Evolutionary conservation across 2,797 vertebrate genomes (phyloP).

Genomic region (Macrochelys suwanniensis): DNA sequence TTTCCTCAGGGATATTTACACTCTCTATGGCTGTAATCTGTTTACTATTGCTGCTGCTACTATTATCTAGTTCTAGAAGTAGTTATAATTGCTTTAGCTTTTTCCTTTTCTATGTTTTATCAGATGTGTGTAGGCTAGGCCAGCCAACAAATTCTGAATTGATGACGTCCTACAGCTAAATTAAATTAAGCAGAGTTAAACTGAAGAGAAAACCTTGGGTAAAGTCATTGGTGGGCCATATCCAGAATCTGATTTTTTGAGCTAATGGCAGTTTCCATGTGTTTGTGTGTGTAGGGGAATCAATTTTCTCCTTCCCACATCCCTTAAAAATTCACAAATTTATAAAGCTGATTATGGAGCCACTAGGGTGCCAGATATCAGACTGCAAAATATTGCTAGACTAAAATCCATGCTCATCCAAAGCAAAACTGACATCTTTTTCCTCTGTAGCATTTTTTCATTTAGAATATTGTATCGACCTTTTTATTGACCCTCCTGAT

Average conservation of each 20-base stretch:
- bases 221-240: slow-evolving; percentile 50
- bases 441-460: slow-evolving; percentile 32
- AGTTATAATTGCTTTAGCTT: slow-evolving; percentile 43
- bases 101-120: slow-evolving; percentile 28
- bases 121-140: slow-evolving; percentile 27
- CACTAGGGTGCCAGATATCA: background rate
- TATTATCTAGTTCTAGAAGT: slow-evolving; percentile 22
- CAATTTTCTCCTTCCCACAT: background rate
- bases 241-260: slow-evolving; percentile 48
- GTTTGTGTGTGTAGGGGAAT: background rate
- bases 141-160: slow-evolving; percentile 35
- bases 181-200: slow-evolving; percentile 49
- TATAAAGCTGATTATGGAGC: slow-evolving; percentile 19
- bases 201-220: slow-evolving; percentile 54
- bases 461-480: slow-evolving; percentile 21
- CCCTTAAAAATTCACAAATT: slow-evolving; percentile 4
- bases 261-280: slow-evolving; percentile 14
- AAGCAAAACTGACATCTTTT: slow-evolving; percentile 52
- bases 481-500: slow-evolving; percentile 40
- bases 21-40: slow-evolving; percentile 13
- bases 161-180: slow-evolving; percentile 50
- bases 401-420: slow-evolving; percentile 38
- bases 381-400: slow-evolving; percentile 41
- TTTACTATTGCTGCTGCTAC: slow-evolving; percentile 4
- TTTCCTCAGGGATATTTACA: slow-evolving; percentile 54